These are phyloP conservation scores for Trididemnum miniatum DNA, from an alignment of 23 tunicate species.

Conservation along the genomic window DNA sequence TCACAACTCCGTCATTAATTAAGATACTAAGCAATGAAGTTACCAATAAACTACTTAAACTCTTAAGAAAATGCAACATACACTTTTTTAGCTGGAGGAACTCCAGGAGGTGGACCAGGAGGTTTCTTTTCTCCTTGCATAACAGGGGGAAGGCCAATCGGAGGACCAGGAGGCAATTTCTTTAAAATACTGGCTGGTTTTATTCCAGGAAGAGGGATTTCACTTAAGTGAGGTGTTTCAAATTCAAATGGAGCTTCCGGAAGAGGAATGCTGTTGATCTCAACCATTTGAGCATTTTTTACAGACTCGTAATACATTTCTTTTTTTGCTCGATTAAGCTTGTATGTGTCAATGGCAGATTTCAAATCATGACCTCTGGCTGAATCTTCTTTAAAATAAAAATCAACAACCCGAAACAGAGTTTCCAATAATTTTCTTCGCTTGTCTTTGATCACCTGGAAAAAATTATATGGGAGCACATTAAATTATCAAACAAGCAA, in stretches of 20 bases:
- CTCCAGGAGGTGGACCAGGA: constrained; percentile 82
- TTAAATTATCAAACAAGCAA: background rate
- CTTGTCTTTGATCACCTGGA: constrained; percentile 85
- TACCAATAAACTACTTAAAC: background rate
- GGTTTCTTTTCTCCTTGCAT: constrained; percentile 28
- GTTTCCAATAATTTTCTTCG: constrained; percentile 77
- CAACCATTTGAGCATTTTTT: constrained; percentile 78
- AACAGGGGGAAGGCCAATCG: constrained; percentile 45
- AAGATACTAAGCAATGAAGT: background rate
- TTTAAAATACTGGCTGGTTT: constrained; percentile 82
- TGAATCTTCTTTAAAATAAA: constrained; percentile 80
- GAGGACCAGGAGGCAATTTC: constrained; percentile 57
- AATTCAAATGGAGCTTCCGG: constrained; percentile 90
- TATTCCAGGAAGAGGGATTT: constrained; percentile 91
- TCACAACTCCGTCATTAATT: no score
- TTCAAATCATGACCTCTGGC: constrained; percentile 63
- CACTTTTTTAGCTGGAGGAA: constrained; percentile 91
- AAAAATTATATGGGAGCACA: background rate
- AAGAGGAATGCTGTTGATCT: constrained; percentile 79
- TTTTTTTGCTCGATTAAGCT: constrained; percentile 58
- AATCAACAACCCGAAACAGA: constrained; percentile 71
- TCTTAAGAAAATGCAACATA: background rate
- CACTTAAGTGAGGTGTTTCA: constrained; percentile 67
- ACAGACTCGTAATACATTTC: constrained; percentile 92
- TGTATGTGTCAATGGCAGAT: constrained; percentile 57